phyloP scores from a whole-genome alignment of 2,113 vertebrate species.

The Hemichromis elongatus region DNA sequence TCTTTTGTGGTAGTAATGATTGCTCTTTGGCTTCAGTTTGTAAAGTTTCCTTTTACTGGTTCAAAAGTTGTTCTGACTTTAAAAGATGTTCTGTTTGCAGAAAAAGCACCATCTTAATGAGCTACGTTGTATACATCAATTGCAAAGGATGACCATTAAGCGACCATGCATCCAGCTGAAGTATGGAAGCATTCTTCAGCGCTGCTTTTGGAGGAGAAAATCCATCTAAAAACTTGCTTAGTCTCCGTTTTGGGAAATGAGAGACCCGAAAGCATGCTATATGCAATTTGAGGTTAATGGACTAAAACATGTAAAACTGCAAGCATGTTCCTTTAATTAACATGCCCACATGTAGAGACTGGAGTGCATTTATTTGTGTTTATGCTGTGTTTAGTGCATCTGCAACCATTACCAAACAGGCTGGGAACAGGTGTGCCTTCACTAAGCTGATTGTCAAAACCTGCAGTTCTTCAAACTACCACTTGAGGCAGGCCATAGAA shows the following conservation, averaged over 20 bases:
- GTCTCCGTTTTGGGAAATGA: conserved; percentile 4
- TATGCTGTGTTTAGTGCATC: not conserved
- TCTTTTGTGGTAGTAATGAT: not conserved
- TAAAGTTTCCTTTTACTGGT: not conserved
- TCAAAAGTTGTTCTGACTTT: not conserved
- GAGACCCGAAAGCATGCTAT: not conserved
- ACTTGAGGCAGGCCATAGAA: not conserved
- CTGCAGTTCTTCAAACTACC: not conserved
- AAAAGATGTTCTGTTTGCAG: not conserved
- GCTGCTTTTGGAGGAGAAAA: not conserved
- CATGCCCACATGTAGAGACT: not conserved
- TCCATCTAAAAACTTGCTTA: conserved; percentile 21
- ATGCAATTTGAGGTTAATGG: conserved; percentile 46
- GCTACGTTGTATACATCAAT: not conserved
- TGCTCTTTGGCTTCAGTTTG: no score
- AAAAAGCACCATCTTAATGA: not conserved
- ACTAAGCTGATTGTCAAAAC: not conserved
- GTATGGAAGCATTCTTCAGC: not conserved
- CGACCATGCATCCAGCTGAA: not conserved
- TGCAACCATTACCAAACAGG: not conserved
- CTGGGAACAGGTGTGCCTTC: not conserved
- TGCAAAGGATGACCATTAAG: not conserved
- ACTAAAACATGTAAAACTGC: conserved; percentile 36
- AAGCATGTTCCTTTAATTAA: conserved; percentile 9
- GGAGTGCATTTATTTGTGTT: not conserved